These are phyloP conservation scores for Dendroctonus ponderosae DNA, from an alignment of 1,140 invertebrate genomes.

Conservation along the genomic window DNA sequence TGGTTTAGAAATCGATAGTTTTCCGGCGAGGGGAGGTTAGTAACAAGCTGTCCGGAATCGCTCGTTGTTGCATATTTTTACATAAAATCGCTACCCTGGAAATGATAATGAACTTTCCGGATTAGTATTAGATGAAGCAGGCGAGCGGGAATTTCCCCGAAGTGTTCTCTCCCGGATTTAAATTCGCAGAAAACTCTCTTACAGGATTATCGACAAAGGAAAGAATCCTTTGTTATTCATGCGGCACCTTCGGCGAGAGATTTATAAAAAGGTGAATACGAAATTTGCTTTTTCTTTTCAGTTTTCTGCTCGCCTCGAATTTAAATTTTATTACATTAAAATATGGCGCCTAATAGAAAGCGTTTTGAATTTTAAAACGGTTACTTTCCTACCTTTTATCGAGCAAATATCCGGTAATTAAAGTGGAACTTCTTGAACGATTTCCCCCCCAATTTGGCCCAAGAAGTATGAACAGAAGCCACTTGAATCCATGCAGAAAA, in stretches of 20 bases:
- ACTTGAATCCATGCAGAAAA: too few species aligned
- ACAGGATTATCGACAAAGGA: slow-evolving; percentile 13
- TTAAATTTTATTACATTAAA: slow-evolving; percentile 20
- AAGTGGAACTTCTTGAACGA: too few species aligned
- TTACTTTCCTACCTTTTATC: too few species aligned
- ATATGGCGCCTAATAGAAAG: slow-evolving; percentile 4
- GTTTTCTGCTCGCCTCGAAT: not conserved
- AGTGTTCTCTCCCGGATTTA: slow-evolving; percentile 32
- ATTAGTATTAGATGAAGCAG: slow-evolving; percentile 27
- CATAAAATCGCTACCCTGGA: slow-evolving; percentile 22
- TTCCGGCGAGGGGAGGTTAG: too few species aligned
- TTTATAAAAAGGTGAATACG: slow-evolving; percentile 27
- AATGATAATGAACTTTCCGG: slow-evolving; percentile 35
- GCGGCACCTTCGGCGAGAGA: slow-evolving; percentile 17
- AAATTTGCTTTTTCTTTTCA: slow-evolving; percentile 21
- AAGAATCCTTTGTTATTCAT: slow-evolving; percentile 33
- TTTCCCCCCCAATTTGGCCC: too few species aligned
- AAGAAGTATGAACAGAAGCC: too few species aligned
- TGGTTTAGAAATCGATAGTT: too few species aligned
- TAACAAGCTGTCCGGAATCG: too few species aligned
- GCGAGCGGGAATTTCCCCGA: slow-evolving; percentile 24
- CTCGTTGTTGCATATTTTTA: slow-evolving; percentile 22
- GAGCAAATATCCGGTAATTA: too few species aligned
- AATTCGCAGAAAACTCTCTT: slow-evolving; percentile 28
- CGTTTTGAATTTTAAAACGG: too few species aligned